These are phyloP conservation scores for Oeneis ivallda DNA, from an alignment of 2,888 invertebrate species.

Conservation along the genomic window DNA sequence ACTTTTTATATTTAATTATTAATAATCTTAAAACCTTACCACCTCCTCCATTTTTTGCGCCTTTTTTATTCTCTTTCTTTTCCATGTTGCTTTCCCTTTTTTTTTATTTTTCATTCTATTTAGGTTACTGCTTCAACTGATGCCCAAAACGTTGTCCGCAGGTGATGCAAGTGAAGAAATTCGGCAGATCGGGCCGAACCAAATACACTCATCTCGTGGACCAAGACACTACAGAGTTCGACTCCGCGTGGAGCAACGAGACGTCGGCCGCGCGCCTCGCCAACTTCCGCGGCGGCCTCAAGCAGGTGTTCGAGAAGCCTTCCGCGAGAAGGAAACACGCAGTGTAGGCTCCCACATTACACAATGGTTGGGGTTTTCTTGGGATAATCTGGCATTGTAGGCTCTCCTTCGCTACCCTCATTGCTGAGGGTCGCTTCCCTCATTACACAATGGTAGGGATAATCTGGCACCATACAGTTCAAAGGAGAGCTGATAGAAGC, in stretches of 20 bases:
- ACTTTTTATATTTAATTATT: too few species aligned
- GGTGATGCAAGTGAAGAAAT: constrained; percentile 99
- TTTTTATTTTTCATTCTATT: too few species aligned
- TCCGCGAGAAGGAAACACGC: constrained; percentile 75
- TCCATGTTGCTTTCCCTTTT: too few species aligned
- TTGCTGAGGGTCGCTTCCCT: too few species aligned
- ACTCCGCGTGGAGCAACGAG: constrained; percentile 98
- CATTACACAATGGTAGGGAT: too few species aligned
- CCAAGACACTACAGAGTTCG: constrained; percentile 99
- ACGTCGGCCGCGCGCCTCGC: constrained; percentile 76
- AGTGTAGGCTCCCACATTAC: constrained; percentile 9
- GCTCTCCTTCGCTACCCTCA: too few species aligned
- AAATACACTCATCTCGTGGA: constrained; percentile 99
- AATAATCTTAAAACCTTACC: too few species aligned
- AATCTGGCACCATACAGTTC: too few species aligned
- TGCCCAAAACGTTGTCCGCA: constrained; percentile 40
- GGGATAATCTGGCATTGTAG: too few species aligned
- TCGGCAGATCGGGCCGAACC: constrained; percentile 98
- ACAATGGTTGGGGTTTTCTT: background rate
- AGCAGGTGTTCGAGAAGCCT: constrained; percentile 95
- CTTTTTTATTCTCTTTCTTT: too few species aligned
- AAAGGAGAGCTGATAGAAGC: too few species aligned
- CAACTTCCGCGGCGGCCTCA: constrained; percentile 95
- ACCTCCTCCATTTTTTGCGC: too few species aligned
- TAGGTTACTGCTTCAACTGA: background rate